Evolutionary conservation across 2,113 vertebrate species (phyloP).

Genomic region (Phylloscopus trochilus): DNA sequence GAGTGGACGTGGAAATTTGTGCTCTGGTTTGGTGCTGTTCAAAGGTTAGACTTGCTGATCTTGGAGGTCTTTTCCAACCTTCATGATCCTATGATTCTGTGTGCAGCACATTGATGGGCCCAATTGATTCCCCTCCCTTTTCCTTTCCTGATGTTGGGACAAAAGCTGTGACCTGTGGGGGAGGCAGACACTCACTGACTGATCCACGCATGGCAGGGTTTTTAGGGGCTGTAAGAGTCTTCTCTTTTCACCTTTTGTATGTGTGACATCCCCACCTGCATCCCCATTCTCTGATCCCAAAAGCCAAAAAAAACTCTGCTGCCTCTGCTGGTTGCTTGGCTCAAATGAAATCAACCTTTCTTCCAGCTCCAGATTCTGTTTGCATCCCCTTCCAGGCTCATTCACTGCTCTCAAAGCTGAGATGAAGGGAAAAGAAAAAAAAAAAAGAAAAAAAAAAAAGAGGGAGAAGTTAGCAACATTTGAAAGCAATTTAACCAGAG

Average conservation of each 20-base stretch:
- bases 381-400: not conserved
- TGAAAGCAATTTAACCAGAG: not conserved
- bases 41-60: not conserved
- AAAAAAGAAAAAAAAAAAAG: fast-evolving
- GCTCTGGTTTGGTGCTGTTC: not conserved
- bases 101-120: too few species aligned
- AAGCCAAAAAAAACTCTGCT: not conserved
- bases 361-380: not conserved
- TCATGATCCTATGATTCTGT: too few species aligned
- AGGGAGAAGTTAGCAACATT: not conserved
- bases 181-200: not conserved
- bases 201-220: not conserved
- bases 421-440: not conserved
- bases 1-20: fast-evolving
- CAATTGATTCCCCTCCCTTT: not conserved
- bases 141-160: not conserved
- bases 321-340: not conserved
- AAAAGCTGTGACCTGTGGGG: not conserved
- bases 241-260: not conserved
- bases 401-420: not conserved
- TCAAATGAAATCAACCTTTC: not conserved
- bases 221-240: not conserved
- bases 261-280: not conserved
- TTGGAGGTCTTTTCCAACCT: not conserved
- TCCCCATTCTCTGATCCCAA: not conserved